These are phyloP conservation scores for Blastobasis adustella DNA, from an alignment of 2,888 invertebrate species.

Conservation along the genomic window DNA sequence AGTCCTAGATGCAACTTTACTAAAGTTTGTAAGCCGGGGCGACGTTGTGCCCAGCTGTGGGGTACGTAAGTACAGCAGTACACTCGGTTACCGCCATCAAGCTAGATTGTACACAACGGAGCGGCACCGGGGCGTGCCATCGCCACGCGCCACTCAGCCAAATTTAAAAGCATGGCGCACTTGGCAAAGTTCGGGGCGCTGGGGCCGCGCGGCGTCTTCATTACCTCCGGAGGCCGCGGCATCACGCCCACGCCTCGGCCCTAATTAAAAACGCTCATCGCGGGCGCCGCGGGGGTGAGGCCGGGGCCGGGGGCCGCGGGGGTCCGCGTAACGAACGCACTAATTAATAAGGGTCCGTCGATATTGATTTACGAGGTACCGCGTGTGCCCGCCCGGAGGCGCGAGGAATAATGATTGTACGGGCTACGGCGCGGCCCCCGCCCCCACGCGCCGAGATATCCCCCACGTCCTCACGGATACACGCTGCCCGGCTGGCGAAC, in stretches of 20 bases:
- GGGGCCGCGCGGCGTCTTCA: too few species aligned
- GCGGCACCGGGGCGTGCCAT: too few species aligned
- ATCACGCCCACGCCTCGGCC: conserved; percentile 17
- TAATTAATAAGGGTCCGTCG: conserved; percentile 73
- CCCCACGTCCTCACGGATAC: conserved; percentile 8
- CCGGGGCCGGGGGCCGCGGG: conserved; percentile 25
- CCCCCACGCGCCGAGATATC: conserved; percentile 5
- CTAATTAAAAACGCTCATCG: conserved; percentile 70
- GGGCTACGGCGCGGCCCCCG: conserved; percentile 9
- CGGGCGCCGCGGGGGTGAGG: conserved; percentile 15
- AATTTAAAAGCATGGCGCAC: too few species aligned
- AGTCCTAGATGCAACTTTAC: too few species aligned
- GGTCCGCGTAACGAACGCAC: conserved; percentile 62
- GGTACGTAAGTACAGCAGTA: too few species aligned
- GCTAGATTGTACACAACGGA: too few species aligned
- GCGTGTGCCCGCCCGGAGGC: conserved; percentile 35
- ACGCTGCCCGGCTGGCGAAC: conserved; percentile 14
- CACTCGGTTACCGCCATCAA: too few species aligned
- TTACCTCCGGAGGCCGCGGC: too few species aligned
- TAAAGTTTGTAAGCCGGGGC: too few species aligned
- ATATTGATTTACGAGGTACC: conserved; percentile 69
- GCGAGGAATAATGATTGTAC: conserved; percentile 16
- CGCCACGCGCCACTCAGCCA: too few species aligned
- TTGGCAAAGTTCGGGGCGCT: too few species aligned
- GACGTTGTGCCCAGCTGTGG: too few species aligned